Base-by-base conservation (phyloP, 2,113 vertebrate genomes). In the Pseudolaguvia tuberculata region DNA sequence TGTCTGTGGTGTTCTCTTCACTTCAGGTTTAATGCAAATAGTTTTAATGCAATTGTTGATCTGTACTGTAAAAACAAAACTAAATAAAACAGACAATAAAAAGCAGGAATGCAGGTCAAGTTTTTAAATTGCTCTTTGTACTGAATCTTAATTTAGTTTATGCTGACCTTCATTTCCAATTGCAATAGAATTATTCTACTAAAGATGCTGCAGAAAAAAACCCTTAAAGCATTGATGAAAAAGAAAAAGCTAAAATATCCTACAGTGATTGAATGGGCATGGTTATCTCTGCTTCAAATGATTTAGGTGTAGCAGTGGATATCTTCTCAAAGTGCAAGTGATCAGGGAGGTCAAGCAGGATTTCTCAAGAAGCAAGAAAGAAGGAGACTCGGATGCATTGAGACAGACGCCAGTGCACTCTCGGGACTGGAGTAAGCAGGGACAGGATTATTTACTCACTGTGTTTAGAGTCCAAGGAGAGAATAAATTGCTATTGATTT, bases 401-500 rank as follows among this genome's bases (percentile, higher is more conserved):
- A 73, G 75, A 58, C 56, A 68, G 72, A 58, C 67, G 72, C 67
- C 80, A 88, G 81, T 61, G 56, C 81, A 85, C 88, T 91, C 87
- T 85, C 75, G 83, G 90, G 88, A 88, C 86, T 84, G 84, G 81
- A 88, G 80, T 55, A 87, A 90, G 90, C 88, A 90, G 91, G 90
- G 79, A 90, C 91, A 90, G 88, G 86, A 91, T 92, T 92, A 93
- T 92, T 94, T 93, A 92, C 91, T 92, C 89, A 81, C 88, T 87
- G 90, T 89, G 90, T 91, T 91, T 88, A 84, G 88, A 90, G 90
- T 90, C 90, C 88, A 90, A 89, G 88, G 90, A 91, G 86, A 91
- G 90, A 92, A 94, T 93, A 93, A 93, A 94, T 93, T 91, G 92
- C 90, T 94, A 93, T 94, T 92, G 93, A 94, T 94, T 94, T 93